A percentile compares a stretch with the other conserved stretches of the same genome.
Conservation (phyloP, 2,888 invertebrate genomes). For the Hetaerina titia region DNA sequence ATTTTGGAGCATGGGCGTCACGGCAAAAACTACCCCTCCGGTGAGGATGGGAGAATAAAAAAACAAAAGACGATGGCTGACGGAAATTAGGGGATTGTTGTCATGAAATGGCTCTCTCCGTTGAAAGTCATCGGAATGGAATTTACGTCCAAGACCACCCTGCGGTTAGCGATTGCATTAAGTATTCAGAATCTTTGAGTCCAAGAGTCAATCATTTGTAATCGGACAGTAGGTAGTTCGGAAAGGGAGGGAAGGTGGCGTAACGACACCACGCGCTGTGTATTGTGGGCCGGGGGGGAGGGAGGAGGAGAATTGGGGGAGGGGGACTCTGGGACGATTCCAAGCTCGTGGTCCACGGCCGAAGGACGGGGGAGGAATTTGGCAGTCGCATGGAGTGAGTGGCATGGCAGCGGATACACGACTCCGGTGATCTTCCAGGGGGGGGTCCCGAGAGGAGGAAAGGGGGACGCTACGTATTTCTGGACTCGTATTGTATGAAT, state of each 20-base stretch:
- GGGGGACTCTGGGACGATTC: not conserved
- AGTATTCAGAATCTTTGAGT: too few relatives aligned
- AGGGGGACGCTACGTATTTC: not conserved
- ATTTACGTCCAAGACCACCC: too few relatives aligned
- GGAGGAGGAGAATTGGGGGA: not conserved
- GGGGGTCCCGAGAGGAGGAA: not conserved
- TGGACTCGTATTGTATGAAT: slow-evolving; percentile 38
- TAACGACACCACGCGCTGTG: not conserved
- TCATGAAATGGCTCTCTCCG: too few relatives aligned
- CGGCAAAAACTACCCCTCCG: too few relatives aligned
- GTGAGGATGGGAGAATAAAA: too few relatives aligned
- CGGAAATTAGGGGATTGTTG: too few relatives aligned
- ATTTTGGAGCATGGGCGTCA: too few relatives aligned
- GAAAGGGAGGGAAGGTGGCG: not conserved
- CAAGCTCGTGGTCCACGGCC: not conserved
- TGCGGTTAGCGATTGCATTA: too few relatives aligned
- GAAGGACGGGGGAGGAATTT: not conserved
- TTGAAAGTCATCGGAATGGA: too few relatives aligned
- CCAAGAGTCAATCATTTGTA: too few relatives aligned
- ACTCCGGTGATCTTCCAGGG: not conserved
- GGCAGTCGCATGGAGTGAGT: not conserved
- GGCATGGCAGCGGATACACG: not conserved
- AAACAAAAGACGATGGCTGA: too few relatives aligned
- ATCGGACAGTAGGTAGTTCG: too few relatives aligned
- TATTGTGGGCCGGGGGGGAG: slow-evolving; percentile 13